Base-by-base conservation (phyloP, 1,140 invertebrate species). In the Aphaenogaster ashmeadi region DNA sequence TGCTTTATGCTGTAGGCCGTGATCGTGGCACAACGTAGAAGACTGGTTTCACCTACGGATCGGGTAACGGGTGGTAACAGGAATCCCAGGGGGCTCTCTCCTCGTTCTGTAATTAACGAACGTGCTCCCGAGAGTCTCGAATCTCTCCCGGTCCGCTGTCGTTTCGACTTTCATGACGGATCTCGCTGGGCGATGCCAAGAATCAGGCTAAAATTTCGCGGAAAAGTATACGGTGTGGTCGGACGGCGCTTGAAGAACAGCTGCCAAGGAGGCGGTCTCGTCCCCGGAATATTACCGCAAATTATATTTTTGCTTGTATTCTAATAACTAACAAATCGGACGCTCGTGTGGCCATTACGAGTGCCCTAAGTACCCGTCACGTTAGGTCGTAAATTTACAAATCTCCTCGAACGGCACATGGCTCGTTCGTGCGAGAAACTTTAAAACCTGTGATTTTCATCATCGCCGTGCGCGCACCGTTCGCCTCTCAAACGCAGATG, bases 121-220 rank as follows among this genome's bases (percentile, higher is more conserved):
- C 80, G 41, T 71, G 78, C 56, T 87, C 66, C 27, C 54, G 54
- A 21, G 80, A 62, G 64, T 83, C 33, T 81, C 77, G 77, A 66
- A 79, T 87, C 64, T 62, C 41, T 52, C 64, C 36, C 36, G 41
- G n/a, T 21, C 52, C 50, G 52, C 38, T 71, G 66, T 71, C 66
- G 77, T 87, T 87, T 83, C 86, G 54, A 83, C 78, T 81, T 81
- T 87, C 78, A 83, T 87, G 64, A 67, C 77, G 80, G 67, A 83
- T 60, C 67, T 83, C 80, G 80, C 56, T 0, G 80, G 54, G 41
- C 69, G 69, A 62, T 84, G 18, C 27, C 80, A 69, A 13, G 80
- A 84, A 84, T 84, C 80, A 18, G 69, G 69, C 54, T 75, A 62
- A 84, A 84, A 60, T 84, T 84, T 84, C 80, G 54, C 58, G 54